Conservation (phyloP, 2,888 invertebrate genomes). For the Acleris holmiana region DNA sequence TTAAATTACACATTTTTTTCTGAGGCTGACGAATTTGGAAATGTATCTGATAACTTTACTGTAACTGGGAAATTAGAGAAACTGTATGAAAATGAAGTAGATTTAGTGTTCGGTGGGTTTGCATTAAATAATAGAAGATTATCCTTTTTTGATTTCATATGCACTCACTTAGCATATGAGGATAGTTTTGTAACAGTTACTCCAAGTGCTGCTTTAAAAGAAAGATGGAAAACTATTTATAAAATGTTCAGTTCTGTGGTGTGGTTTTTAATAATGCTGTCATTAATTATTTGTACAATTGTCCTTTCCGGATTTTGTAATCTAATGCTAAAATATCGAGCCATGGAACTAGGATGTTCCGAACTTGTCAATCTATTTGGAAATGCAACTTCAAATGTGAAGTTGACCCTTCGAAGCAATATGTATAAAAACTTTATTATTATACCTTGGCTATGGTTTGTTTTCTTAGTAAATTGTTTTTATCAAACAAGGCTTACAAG, state of each 20-base stretch:
- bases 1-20: slow-evolving; percentile 29
- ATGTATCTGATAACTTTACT: slow-evolving; percentile 34
- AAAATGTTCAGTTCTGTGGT: slow-evolving; percentile 20
- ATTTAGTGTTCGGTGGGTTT: slow-evolving; percentile 33
- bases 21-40: slow-evolving; percentile 28
- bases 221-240: slow-evolving; percentile 37
- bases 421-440: slow-evolving; percentile 27
- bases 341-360: background rate
- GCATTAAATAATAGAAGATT: slow-evolving; percentile 28
- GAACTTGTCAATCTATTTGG: slow-evolving; percentile 23
- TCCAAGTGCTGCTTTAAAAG: slow-evolving; percentile 20
- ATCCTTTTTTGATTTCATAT: slow-evolving; percentile 26
- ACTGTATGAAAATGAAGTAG: slow-evolving; percentile 33
- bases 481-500: slow-evolving; percentile 33
- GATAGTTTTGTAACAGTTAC: slow-evolving; percentile 29
- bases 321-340: background rate
- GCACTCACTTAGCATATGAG: slow-evolving; percentile 29
- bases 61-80: slow-evolving; percentile 32
- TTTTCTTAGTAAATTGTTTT: slow-evolving; percentile 29
- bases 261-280: slow-evolving; percentile 23
- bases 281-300: slow-evolving; percentile 13
- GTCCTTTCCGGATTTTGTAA: slow-evolving; percentile 10
- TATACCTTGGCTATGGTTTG: slow-evolving; percentile 35
- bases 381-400: slow-evolving; percentile 8
- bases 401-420: background rate